Percentiles rank a stretch among this genome's conserved stretches.
phyloP scores from a whole-genome alignment of 64 coral and sea anemone genomes.

The Actinia tenebrosa region DNA sequence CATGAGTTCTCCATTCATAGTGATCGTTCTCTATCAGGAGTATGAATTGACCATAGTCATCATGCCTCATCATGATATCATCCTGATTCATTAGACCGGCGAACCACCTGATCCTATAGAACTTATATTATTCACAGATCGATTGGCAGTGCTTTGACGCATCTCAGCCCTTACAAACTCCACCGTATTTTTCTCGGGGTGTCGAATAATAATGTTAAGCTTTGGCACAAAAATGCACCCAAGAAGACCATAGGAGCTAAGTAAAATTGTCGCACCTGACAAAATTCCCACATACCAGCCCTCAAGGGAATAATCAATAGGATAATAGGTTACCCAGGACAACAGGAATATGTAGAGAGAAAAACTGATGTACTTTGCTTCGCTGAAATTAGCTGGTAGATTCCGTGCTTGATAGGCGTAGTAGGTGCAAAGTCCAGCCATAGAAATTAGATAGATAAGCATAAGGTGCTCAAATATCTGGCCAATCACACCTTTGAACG shows the following conservation, averaged over 20 bases:
- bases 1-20: too few relatives aligned
- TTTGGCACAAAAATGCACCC: constrained; percentile 68
- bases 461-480: neutral
- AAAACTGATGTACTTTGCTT: constrained; percentile 59
- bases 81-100: too few relatives aligned
- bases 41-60: too few relatives aligned
- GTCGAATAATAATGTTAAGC: constrained; percentile 38
- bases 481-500: constrained; percentile 6
- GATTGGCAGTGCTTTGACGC: constrained; percentile 7
- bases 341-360: constrained; percentile 57
- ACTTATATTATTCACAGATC: neutral
- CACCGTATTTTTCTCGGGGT: constrained; percentile 56
- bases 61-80: too few relatives aligned
- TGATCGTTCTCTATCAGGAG: too few relatives aligned
- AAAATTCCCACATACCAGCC: constrained; percentile 60
- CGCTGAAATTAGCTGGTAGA: constrained; percentile 72
- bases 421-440: constrained; percentile 41
- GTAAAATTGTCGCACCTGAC: constrained; percentile 32
- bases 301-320: constrained; percentile 38
- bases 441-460: neutral
- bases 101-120: neutral
- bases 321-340: constrained; percentile 40
- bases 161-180: constrained; percentile 41
- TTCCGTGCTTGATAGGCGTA: constrained; percentile 43
- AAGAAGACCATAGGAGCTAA: constrained; percentile 54